Percentiles rank a stretch among this genome's conserved stretches.
Evolutionary conservation across 2,113 vertebrate genomes (phyloP).

Genomic region (Panthera leo): DNA sequence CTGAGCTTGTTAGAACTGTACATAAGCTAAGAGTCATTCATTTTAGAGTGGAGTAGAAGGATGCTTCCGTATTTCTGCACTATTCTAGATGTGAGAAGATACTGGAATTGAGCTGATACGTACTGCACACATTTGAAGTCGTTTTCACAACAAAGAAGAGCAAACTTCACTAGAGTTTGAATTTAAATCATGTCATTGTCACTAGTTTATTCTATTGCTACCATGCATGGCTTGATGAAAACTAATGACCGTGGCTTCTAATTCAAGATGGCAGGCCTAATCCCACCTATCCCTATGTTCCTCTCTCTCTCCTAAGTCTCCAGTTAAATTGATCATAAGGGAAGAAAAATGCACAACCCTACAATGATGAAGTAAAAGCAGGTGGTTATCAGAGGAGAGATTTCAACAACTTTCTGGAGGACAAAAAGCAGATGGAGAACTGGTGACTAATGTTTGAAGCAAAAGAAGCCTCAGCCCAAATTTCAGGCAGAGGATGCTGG

Average conservation of each 20-base stretch:
- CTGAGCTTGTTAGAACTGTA: neutral
- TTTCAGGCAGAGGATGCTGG: neutral
- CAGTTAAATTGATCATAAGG: neutral
- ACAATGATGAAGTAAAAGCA: neutral
- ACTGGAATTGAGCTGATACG: neutral
- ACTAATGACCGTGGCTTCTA: neutral
- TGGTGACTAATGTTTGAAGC: neutral
- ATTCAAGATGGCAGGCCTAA: neutral
- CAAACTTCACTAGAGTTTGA: neutral
- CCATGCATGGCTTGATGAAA: neutral
- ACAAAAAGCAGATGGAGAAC: neutral
- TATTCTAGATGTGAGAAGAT: neutral
- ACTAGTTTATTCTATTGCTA: neutral
- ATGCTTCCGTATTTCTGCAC: neutral
- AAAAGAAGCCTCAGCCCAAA: neutral
- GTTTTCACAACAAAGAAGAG: constrained; percentile 5
- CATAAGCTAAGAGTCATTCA: neutral
- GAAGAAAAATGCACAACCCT: neutral
- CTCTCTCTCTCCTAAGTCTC: neutral
- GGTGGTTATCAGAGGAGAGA: neutral
- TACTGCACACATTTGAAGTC: neutral
- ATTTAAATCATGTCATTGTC: neutral
- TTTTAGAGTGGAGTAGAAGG: neutral
- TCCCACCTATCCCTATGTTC: neutral
- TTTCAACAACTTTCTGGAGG: neutral